Percentiles rank a stretch among this genome's conserved stretches.
These are phyloP conservation scores for Zelostemma sp. DNA, from an alignment of 1,140 invertebrate species.

Conservation along the genomic window DNA sequence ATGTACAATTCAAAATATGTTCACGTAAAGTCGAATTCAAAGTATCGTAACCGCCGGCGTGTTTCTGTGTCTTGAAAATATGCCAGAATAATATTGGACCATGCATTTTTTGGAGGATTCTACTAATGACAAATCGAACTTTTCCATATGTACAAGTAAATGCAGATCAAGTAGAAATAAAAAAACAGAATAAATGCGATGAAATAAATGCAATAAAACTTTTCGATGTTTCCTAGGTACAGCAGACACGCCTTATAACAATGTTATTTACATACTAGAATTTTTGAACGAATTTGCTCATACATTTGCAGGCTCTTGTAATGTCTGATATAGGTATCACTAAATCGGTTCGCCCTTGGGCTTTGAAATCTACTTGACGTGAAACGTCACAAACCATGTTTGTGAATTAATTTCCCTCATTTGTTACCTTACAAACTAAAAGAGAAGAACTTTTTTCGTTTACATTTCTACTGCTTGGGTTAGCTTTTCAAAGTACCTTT, in stretches of 20 bases:
- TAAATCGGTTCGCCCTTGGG: background rate
- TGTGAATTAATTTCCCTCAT: slow-evolving; percentile 9
- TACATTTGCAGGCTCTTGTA: too few species aligned
- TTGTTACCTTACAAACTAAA: too few species aligned
- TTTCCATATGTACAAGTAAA: slow-evolving; percentile 38
- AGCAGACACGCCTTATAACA: slow-evolving; percentile 39
- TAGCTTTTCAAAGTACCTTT: too few species aligned
- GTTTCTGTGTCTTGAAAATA: slow-evolving; percentile 42
- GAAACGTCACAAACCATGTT: background rate
- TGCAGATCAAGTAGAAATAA: slow-evolving; percentile 21
- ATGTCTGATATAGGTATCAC: too few species aligned
- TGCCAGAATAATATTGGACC: slow-evolving; percentile 8
- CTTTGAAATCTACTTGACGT: background rate
- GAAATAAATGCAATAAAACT: slow-evolving; percentile 34
- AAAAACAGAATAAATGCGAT: slow-evolving; percentile 23
- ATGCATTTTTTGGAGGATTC: slow-evolving; percentile 19
- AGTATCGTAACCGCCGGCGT: slow-evolving; percentile 42
- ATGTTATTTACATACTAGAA: slow-evolving; percentile 39
- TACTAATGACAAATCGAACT: slow-evolving; percentile 7
- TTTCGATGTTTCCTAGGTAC: slow-evolving; percentile 28
- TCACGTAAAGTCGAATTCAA: slow-evolving; percentile 41
- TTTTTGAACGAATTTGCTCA: background rate
- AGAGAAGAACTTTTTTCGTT: slow-evolving; percentile 16
- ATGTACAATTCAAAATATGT: slow-evolving; percentile 57
- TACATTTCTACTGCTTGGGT: slow-evolving; percentile 7